A percentile compares a stretch with the other conserved stretches of the same genome.
Conservation (phyloP, 2,797 vertebrate genomes). For the Denticeps clupeoides region DNA sequence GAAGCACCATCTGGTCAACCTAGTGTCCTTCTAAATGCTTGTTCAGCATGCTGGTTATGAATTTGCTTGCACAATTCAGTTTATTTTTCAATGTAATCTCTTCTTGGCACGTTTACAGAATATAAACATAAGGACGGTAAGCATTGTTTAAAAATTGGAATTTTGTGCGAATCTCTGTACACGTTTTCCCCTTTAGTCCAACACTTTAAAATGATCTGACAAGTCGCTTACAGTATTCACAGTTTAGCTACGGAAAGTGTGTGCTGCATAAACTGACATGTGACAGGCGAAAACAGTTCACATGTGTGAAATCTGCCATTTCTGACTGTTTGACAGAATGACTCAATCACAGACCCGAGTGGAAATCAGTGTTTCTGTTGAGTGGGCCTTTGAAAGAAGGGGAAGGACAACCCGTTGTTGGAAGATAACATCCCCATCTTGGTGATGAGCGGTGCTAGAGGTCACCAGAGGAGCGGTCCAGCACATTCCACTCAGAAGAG, state of each 20-base stretch:
- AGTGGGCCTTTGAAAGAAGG: not conserved
- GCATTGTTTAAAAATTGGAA: not conserved
- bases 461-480: too few species aligned
- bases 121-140: too few species aligned
- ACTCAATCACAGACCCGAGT: constrained; percentile 3
- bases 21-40: not conserved
- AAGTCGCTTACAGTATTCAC: not conserved
- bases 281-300: constrained; percentile 5
- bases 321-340: not conserved
- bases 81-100: too few species aligned
- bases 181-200: not conserved
- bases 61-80: too few species aligned
- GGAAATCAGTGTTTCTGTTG: not conserved
- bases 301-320: constrained; percentile 2
- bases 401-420: constrained; percentile 2
- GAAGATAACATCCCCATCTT: not conserved
- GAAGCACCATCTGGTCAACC: not conserved
- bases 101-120: too few species aligned
- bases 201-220: not conserved
- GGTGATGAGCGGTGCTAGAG: too few species aligned
- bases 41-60: too few species aligned
- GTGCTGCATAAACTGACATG: not conserved
- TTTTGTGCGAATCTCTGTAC: not conserved
- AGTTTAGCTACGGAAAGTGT: not conserved
- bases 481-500: too few species aligned